A percentile compares a stretch with the other conserved stretches of the same genome.
Conservation (phyloP, 2,888 invertebrate genomes). For the Acleris literana region DNA sequence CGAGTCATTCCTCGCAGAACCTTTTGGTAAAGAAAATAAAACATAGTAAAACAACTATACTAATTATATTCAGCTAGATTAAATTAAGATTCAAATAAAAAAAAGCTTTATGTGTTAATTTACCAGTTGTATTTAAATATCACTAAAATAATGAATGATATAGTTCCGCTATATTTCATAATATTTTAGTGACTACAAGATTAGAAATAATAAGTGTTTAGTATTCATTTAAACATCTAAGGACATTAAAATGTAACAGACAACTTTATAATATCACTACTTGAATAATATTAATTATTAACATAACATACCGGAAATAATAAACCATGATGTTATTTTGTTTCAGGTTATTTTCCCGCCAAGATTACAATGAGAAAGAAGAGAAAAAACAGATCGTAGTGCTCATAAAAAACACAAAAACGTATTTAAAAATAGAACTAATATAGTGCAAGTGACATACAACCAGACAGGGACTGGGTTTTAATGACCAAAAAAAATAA, state of each 20-base stretch:
- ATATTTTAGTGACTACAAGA: conserved; percentile 21
- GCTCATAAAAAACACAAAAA: conserved; percentile 39
- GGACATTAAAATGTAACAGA: conserved; percentile 8
- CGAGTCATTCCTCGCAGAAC: too few relatives aligned
- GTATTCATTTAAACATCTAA: conserved; percentile 15
- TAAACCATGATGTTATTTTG: conserved; percentile 42
- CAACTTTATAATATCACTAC: neutral
- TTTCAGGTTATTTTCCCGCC: conserved; percentile 58
- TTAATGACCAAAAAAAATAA: conserved; percentile 45
- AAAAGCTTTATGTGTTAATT: too few relatives aligned
- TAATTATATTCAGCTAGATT: too few relatives aligned
- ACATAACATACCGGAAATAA: neutral
- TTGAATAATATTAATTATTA: neutral
- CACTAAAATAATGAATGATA: neutral
- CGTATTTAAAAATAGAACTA: conserved; percentile 42
- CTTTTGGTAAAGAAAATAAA: too few relatives aligned
- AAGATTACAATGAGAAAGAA: conserved; percentile 76
- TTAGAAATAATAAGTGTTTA: conserved; percentile 16
- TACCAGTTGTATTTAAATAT: too few relatives aligned
- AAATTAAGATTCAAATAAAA: too few relatives aligned
- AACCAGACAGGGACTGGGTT: conserved; percentile 71
- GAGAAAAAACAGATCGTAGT: conserved; percentile 65
- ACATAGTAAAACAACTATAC: too few relatives aligned
- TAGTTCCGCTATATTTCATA: conserved; percentile 23
- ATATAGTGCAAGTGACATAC: conserved; percentile 45